Evolutionary conservation across 1,140 invertebrate species (phyloP).

Genomic region (Dermatophagoides farinae): DNA sequence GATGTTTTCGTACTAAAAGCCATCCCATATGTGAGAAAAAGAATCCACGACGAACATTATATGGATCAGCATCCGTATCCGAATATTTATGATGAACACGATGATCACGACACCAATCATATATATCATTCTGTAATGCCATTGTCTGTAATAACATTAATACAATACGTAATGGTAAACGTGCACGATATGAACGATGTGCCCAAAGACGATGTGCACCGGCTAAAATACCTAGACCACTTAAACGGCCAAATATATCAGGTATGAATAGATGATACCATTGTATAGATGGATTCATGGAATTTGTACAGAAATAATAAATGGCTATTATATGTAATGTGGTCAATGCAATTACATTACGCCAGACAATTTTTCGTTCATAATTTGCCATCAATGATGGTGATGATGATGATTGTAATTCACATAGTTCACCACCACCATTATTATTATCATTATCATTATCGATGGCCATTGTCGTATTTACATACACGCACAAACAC

Average conservation of each 20-base stretch:
- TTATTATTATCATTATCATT: too few species aligned
- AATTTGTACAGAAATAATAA: constrained; percentile 52
- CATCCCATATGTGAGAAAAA: constrained; percentile 78
- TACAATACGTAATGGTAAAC: constrained; percentile 29
- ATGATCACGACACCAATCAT: constrained; percentile 83
- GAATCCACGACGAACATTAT: constrained; percentile 53
- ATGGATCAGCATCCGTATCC: constrained; percentile 58
- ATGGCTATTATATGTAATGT: constrained; percentile 64
- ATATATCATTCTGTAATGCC: constrained; percentile 71
- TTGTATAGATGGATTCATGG: constrained; percentile 54
- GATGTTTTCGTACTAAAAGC: constrained; percentile 72
- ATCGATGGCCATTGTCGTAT: too few species aligned
- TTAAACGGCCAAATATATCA: constrained; percentile 2
- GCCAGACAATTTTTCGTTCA: constrained; percentile 55
- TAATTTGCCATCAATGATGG: too few species aligned
- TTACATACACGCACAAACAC: too few species aligned
- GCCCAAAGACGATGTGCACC: constrained; percentile 33
- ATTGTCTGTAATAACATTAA: constrained; percentile 43
- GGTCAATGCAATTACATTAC: constrained; percentile 62
- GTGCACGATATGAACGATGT: constrained; percentile 34
- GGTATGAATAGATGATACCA: constrained; percentile 41
- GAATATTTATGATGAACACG: constrained; percentile 59
- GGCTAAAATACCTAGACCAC: background rate
- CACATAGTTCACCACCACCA: too few species aligned
- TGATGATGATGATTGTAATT: too few species aligned